Conservation (phyloP, 2,797 vertebrate species). For the Sebastes kiyomatsui region DNA sequence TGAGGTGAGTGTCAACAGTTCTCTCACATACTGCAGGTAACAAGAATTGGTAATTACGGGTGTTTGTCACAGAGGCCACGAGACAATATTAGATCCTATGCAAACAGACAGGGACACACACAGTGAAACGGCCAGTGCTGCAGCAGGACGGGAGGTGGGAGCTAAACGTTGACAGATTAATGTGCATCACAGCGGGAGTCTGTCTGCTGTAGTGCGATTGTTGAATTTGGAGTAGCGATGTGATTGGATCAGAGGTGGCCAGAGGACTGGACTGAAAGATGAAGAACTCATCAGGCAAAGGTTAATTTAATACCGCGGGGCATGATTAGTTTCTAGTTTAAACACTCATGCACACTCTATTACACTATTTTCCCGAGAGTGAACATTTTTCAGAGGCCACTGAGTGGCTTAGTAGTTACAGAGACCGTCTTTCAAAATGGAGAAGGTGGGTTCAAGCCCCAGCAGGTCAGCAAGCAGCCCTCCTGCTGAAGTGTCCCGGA, state of each 20-base stretch:
- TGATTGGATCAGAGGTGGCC: slow-evolving; percentile 50
- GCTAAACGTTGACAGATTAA: slow-evolving; percentile 38
- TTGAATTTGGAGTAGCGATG: slow-evolving; percentile 28
- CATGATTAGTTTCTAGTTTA: slow-evolving; percentile 54
- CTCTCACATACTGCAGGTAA: not conserved
- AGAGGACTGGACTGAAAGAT: slow-evolving; percentile 41
- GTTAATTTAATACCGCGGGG: slow-evolving; percentile 61
- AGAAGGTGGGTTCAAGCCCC: not conserved
- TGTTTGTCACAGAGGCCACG: slow-evolving; percentile 2
- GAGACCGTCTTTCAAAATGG: not conserved
- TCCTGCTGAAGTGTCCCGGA: slow-evolving; percentile 8
- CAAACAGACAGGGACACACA: slow-evolving; percentile 14
- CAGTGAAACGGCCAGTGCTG: not conserved
- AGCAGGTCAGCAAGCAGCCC: slow-evolving; percentile 11
- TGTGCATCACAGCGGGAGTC: slow-evolving; percentile 34
- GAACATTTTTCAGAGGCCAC: slow-evolving; percentile 27
- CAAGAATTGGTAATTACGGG: slow-evolving; percentile 7
- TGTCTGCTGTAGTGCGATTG: slow-evolving; percentile 28
- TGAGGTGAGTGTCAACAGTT: slow-evolving; percentile 11
- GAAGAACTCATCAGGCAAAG: slow-evolving; percentile 62
- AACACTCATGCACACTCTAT: slow-evolving; percentile 27
- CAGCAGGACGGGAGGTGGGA: not conserved
- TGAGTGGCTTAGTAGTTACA: slow-evolving; percentile 5
- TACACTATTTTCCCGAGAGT: not conserved
- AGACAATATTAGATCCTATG: slow-evolving; percentile 1